phyloP scores from a whole-genome alignment of 2,888 invertebrate species.

The Hydroisotoma schaefferi region DNA sequence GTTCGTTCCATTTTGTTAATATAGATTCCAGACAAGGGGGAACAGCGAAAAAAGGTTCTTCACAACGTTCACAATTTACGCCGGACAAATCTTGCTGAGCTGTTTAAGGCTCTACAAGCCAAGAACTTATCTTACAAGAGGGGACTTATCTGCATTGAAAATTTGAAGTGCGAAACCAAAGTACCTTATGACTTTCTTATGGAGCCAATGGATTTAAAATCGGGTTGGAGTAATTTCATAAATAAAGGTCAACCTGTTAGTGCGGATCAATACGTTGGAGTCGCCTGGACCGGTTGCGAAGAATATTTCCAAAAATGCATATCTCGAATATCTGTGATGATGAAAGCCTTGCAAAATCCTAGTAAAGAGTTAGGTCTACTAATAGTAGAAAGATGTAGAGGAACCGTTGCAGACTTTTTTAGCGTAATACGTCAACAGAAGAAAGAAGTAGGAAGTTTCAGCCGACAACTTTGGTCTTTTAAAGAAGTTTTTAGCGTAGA shows the following conservation, averaged over 20 bases:
- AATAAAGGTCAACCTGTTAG: slow-evolving; percentile 4
- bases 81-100: slow-evolving; percentile 75
- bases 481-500: too few relatives aligned
- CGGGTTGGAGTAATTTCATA: slow-evolving; percentile 49
- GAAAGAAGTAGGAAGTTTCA: slow-evolving; percentile 27
- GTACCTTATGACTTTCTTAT: slow-evolving; percentile 57
- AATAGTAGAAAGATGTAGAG: slow-evolving; percentile 79
- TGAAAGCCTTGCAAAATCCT: slow-evolving; percentile 62
- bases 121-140: slow-evolving; percentile 77
- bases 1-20: too few relatives aligned
- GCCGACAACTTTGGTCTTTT: slow-evolving; percentile 34
- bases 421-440: slow-evolving; percentile 48
- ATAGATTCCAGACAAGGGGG: slow-evolving; percentile 57
- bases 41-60: slow-evolving; percentile 62
- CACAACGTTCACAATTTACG: slow-evolving; percentile 74
- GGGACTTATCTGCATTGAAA: slow-evolving; percentile 58
- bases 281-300: slow-evolving; percentile 70
- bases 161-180: slow-evolving; percentile 48
- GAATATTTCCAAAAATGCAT: slow-evolving; percentile 70
- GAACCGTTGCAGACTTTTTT: slow-evolving; percentile 76
- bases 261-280: slow-evolving; percentile 56
- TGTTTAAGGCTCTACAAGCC: slow-evolving; percentile 70
- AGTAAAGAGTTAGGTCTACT: slow-evolving; percentile 74
- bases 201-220: slow-evolving; percentile 67
- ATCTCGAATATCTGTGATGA: slow-evolving; percentile 64